phyloP scores from a whole-genome alignment of 2,888 invertebrate genomes.

The Eupithecia insigniata region DNA sequence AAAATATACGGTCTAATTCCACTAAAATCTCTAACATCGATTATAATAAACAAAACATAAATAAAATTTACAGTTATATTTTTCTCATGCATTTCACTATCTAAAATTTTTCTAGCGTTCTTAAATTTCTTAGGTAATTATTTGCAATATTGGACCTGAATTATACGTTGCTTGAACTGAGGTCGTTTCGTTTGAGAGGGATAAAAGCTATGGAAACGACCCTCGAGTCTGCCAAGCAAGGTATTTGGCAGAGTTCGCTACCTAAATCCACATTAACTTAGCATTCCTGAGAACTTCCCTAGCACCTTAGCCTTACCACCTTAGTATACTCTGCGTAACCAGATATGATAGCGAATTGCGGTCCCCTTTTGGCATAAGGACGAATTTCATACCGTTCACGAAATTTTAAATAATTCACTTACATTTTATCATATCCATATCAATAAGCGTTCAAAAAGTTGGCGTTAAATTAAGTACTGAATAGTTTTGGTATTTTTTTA shows the following conservation, averaged over 20 bases:
- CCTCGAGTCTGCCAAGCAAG: conserved; percentile 36
- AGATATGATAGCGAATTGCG: conserved; percentile 49
- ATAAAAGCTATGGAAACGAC: conserved; percentile 41
- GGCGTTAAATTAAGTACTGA: conserved; percentile 79
- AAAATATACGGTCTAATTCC: conserved; percentile 54
- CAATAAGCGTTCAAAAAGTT: conserved; percentile 67
- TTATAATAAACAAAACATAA: conserved; percentile 67
- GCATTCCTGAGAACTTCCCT: conserved; percentile 41
- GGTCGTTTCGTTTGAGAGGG: conserved; percentile 37
- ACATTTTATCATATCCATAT: conserved; percentile 58
- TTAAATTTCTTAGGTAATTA: conserved; percentile 61
- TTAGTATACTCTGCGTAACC: conserved; percentile 49
- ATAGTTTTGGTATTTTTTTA: conserved; percentile 73
- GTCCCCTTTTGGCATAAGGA: conserved; percentile 53
- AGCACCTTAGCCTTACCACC: conserved; percentile 59
- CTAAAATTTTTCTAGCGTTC: conserved; percentile 72
- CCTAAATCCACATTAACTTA: conserved; percentile 45
- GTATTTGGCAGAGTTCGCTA: conserved; percentile 49
- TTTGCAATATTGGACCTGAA: conserved; percentile 45
- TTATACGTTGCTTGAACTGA: conserved; percentile 36
- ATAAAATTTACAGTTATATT: conserved; percentile 55
- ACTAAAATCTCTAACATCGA: conserved; percentile 69
- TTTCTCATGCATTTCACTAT: conserved; percentile 68
- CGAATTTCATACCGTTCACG: conserved; percentile 63
- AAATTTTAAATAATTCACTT: conserved; percentile 61